Conservation (phyloP, 2,797 vertebrate species). For the Apodemus agrarius region DNA sequence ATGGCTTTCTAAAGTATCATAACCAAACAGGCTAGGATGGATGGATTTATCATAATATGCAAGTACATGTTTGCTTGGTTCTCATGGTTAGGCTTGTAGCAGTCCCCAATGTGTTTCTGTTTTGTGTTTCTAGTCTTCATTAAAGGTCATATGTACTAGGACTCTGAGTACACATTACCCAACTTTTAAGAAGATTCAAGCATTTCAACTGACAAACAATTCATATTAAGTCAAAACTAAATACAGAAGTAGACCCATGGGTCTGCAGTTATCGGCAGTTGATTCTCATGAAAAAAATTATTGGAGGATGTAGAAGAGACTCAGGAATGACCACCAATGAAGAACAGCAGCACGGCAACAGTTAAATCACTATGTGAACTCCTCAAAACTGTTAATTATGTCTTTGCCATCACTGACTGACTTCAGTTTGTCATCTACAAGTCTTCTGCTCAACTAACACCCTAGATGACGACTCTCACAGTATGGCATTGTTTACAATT, state of each 20-base stretch:
- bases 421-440: not conserved
- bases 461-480: not conserved
- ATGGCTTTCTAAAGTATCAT: not conserved
- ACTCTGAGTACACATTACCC: not conserved
- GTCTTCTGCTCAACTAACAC: constrained; percentile 8
- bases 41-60: not conserved
- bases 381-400: not conserved
- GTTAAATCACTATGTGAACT: not conserved
- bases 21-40: not conserved
- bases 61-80: not conserved
- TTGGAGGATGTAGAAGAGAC: not conserved
- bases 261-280: not conserved
- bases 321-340: not conserved
- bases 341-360: not conserved
- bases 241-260: not conserved
- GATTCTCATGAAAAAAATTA: not conserved
- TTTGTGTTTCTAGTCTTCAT: not conserved
- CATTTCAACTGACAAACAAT: not conserved
- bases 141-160: not conserved
- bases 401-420: not conserved
- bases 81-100: not conserved
- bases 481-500: not conserved
- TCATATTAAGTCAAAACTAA: constrained; percentile 4
- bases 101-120: not conserved
- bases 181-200: constrained; percentile 4